Evolutionary conservation across 2,797 vertebrate species (phyloP).

Genomic region (Tympanoctomys barrerae): DNA sequence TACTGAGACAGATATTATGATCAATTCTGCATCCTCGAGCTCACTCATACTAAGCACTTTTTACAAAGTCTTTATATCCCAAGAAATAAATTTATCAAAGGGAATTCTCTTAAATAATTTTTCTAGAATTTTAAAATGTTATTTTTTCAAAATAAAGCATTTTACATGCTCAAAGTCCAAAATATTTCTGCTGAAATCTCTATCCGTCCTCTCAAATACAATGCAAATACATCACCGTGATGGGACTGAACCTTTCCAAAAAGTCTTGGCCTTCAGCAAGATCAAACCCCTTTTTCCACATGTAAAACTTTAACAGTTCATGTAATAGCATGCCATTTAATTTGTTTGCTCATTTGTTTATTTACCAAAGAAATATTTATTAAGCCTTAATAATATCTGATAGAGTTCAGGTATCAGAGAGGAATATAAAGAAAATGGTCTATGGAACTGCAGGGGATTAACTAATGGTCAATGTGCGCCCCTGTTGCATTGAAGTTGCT

Average conservation of each 20-base stretch:
- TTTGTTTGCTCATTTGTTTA: background rate
- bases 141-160: background rate
- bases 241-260: background rate
- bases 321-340: background rate
- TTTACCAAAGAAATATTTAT: background rate
- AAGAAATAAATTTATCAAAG: conserved; percentile 14
- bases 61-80: background rate
- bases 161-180: conserved; percentile 38
- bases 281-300: background rate
- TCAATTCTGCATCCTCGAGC: background rate
- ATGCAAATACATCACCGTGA: background rate
- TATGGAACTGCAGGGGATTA: background rate
- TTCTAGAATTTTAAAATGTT: background rate
- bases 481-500: too few species aligned
- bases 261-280: background rate
- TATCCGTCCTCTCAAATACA: background rate
- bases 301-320: background rate
- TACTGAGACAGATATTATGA: background rate
- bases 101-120: background rate
- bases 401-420: background rate
- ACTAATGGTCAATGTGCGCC: background rate
- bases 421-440: background rate
- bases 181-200: conserved; percentile 4
- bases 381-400: background rate
- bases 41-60: background rate